Evolutionary conservation across 2,888 invertebrate genomes (phyloP).

Genomic region (Nineta flava): DNA sequence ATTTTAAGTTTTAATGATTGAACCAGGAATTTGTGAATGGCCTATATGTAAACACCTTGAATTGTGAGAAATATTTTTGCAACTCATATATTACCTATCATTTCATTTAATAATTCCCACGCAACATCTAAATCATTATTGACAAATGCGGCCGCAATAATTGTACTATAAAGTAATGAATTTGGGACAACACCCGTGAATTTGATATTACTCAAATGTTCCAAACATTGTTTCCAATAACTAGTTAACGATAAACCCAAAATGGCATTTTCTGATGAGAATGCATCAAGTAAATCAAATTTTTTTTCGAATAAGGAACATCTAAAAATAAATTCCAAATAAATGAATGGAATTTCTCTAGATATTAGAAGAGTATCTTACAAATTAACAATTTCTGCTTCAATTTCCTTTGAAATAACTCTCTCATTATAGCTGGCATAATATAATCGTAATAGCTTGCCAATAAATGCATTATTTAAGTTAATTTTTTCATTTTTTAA

Average conservation of each 20-base stretch:
- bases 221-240: conserved; percentile 44
- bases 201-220: conserved; percentile 42
- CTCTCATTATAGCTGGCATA: conserved; percentile 23
- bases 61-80: background rate
- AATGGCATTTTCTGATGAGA: conserved; percentile 42
- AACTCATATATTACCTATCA: conserved; percentile 22
- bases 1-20: too few relatives aligned
- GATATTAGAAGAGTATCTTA: conserved; percentile 17
- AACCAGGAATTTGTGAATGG: too few relatives aligned
- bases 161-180: conserved; percentile 31
- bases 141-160: conserved; percentile 41
- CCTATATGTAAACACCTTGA: too few relatives aligned
- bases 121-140: conserved; percentile 38
- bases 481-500: conserved; percentile 30
- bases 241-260: conserved; percentile 43
- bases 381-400: conserved; percentile 35
- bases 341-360: too few relatives aligned
- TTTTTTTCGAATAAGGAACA: conserved; percentile 29
- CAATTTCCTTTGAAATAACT: conserved; percentile 29
- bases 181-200: conserved; percentile 28
- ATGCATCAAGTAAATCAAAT: conserved; percentile 40
- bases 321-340: conserved; percentile 12
- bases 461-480: conserved; percentile 39
- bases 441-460: conserved; percentile 39
- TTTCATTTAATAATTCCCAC: conserved; percentile 40